Percentiles rank a stretch among this genome's conserved stretches.
Evolutionary conservation across 2,888 invertebrate genomes (phyloP).

Genomic region (Blastobasis lacticolella): DNA sequence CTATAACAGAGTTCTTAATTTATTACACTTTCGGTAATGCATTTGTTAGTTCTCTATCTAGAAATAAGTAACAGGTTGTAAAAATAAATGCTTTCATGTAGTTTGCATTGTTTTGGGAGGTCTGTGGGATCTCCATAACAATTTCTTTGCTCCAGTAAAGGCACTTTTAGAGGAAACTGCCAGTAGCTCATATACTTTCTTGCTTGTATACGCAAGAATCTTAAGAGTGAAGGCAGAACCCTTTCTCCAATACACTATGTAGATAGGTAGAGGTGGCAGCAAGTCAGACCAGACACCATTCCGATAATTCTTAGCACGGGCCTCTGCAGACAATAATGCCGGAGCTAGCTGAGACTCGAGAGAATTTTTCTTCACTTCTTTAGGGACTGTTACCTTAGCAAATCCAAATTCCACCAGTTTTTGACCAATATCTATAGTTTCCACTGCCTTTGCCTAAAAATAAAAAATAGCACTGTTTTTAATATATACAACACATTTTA

Average conservation of each 20-base stretch:
- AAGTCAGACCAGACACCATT: slow-evolving; percentile 63
- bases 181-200: slow-evolving; percentile 36
- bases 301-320: slow-evolving; percentile 47
- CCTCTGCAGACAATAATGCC: slow-evolving; percentile 50
- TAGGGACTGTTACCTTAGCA: slow-evolving; percentile 53
- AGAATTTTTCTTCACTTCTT: slow-evolving; percentile 45
- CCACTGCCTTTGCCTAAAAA: slow-evolving; percentile 53
- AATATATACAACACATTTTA: slow-evolving; percentile 3
- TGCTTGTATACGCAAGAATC: slow-evolving; percentile 29
- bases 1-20: slow-evolving; percentile 31
- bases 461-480: slow-evolving; percentile 8
- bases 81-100: slow-evolving; percentile 43
- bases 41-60: slow-evolving; percentile 31
- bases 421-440: slow-evolving; percentile 58
- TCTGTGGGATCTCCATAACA: slow-evolving; percentile 41
- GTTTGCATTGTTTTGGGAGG: slow-evolving; percentile 47
- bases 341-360: slow-evolving; percentile 55
- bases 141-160: slow-evolving; percentile 42
- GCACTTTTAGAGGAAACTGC: slow-evolving; percentile 36
- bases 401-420: slow-evolving; percentile 65
- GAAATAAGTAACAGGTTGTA: slow-evolving; percentile 22
- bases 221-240: slow-evolving; percentile 33
- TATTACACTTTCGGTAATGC: slow-evolving; percentile 33
- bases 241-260: slow-evolving; percentile 55
- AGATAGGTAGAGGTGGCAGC: slow-evolving; percentile 54